A percentile compares a stretch with the other conserved stretches of the same genome.
Conservation (phyloP, 2,888 invertebrate genomes). For the Zelleria hepariella region DNA sequence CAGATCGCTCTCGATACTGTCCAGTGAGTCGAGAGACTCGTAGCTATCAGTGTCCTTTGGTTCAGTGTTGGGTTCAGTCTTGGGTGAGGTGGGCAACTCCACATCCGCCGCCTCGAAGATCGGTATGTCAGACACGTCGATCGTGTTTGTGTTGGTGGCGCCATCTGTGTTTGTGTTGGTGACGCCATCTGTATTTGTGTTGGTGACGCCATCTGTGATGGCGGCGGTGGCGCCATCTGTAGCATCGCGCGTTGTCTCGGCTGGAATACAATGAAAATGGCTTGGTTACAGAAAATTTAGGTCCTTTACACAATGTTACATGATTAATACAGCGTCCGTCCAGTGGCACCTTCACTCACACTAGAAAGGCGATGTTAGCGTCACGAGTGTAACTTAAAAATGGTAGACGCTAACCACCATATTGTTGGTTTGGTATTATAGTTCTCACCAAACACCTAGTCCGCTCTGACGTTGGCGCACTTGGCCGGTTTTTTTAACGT, state of each 20-base stretch:
- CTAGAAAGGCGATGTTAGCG: too few species aligned
- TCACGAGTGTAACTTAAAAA: too few species aligned
- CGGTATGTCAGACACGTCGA: slow-evolving; percentile 45
- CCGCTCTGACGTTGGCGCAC: too few species aligned
- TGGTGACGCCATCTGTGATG: slow-evolving; percentile 1
- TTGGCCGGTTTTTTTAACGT: too few species aligned
- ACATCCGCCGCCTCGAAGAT: slow-evolving; percentile 54
- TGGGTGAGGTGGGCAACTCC: slow-evolving; percentile 39
- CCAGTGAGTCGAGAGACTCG: slow-evolving; percentile 51
- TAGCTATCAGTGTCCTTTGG: slow-evolving; percentile 36
- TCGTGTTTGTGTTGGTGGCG: slow-evolving; percentile 24
- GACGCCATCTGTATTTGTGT: slow-evolving; percentile 27
- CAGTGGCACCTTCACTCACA: too few species aligned
- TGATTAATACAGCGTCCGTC: too few species aligned
- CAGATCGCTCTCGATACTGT: slow-evolving; percentile 50
- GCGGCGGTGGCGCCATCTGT: slow-evolving; percentile 21
- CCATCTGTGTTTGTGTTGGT: slow-evolving; percentile 39
- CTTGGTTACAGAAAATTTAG: not conserved
- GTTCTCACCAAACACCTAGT: too few species aligned
- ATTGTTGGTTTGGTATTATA: too few species aligned
- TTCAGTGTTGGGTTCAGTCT: too few species aligned
- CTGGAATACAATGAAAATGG: not conserved
- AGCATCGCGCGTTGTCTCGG: too few species aligned
- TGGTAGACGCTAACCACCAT: too few species aligned
- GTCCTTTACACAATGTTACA: too few species aligned